phyloP scores from a whole-genome alignment of 1,140 invertebrate genomes.

The Drosophila elegans region DNA sequence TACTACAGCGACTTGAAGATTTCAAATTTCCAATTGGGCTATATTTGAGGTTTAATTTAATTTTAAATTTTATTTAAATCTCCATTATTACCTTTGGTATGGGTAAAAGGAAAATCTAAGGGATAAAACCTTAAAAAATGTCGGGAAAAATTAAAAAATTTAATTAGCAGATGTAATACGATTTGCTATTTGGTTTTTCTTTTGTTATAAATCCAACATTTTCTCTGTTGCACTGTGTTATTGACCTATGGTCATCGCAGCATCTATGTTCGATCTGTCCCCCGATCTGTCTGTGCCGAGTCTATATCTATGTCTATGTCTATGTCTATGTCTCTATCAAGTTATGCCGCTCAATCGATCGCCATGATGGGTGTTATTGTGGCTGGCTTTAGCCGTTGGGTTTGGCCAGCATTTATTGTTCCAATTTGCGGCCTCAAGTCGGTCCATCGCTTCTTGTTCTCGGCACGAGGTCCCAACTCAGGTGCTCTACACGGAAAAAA shows the following conservation, averaged over 20 bases:
- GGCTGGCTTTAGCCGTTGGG: conserved; percentile 21
- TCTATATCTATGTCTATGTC: conserved; percentile 4
- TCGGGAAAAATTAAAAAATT: too few species aligned
- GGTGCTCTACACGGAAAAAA: conserved; percentile 13
- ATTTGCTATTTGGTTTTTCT: too few species aligned
- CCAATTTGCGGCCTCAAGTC: conserved; percentile 50
- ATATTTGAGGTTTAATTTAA: too few species aligned
- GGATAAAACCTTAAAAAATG: too few species aligned
- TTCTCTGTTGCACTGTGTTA: background rate
- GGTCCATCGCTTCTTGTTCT: conserved; percentile 18
- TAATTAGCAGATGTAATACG: too few species aligned
- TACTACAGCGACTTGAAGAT: too few species aligned
- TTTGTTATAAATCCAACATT: background rate
- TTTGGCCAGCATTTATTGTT: conserved; percentile 48
- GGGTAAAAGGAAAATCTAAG: too few species aligned
- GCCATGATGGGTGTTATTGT: conserved; percentile 31
- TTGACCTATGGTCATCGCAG: conserved; percentile 11
- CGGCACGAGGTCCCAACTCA: conserved; percentile 12
- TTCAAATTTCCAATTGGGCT: too few species aligned
- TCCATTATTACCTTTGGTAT: too few species aligned
- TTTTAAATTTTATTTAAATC: too few species aligned
- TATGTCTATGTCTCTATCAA: conserved; percentile 45
- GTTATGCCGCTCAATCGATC: conserved; percentile 54
- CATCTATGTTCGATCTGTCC: background rate
- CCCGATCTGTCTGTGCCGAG: conserved; percentile 11